These are phyloP conservation scores for Dynastes grantii DNA, from an alignment of 2,888 invertebrate species.

Conservation along the genomic window DNA sequence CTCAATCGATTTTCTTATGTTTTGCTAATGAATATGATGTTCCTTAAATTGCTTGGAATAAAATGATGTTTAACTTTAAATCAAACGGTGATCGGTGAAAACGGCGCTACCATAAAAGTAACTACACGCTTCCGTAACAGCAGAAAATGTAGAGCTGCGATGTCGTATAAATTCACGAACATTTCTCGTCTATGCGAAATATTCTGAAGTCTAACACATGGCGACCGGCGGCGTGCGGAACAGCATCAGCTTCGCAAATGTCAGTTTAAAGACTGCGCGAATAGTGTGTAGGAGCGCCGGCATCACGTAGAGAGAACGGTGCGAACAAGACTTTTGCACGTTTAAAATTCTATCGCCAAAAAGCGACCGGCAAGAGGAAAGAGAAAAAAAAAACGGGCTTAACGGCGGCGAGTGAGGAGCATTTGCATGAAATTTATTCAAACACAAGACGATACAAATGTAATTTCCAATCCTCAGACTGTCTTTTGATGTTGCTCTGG, in stretches of 20 bases:
- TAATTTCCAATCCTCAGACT: constrained; percentile 62
- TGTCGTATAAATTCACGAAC: constrained; percentile 21
- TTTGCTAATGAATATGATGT: neutral
- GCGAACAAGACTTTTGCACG: constrained; percentile 16
- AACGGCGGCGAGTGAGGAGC: constrained; percentile 47
- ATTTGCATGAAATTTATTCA: constrained; percentile 62
- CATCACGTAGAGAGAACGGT: constrained; percentile 13
- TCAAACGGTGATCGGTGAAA: neutral
- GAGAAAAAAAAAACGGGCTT: neutral
- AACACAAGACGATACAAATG: constrained; percentile 61
- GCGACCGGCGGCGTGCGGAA: neutral
- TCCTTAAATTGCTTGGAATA: neutral
- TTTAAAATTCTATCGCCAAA: constrained; percentile 42
- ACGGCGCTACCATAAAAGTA: constrained; percentile 15
- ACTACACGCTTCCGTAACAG: neutral
- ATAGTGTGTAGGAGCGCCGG: constrained; percentile 15
- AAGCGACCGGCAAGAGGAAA: constrained; percentile 22
- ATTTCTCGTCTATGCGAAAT: constrained; percentile 28
- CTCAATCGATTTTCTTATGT: neutral
- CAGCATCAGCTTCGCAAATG: constrained; percentile 39
- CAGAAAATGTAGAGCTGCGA: constrained; percentile 7
- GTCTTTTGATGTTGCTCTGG: constrained; percentile 61
- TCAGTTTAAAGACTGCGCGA: constrained; percentile 44
- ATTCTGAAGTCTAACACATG: constrained; percentile 37
- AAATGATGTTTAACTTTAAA: neutral